Evolutionary conservation across 2,888 invertebrate genomes (phyloP), one percentile per base, ranked within the genome.

Genomic region (Ophioninae sp.): DNA sequence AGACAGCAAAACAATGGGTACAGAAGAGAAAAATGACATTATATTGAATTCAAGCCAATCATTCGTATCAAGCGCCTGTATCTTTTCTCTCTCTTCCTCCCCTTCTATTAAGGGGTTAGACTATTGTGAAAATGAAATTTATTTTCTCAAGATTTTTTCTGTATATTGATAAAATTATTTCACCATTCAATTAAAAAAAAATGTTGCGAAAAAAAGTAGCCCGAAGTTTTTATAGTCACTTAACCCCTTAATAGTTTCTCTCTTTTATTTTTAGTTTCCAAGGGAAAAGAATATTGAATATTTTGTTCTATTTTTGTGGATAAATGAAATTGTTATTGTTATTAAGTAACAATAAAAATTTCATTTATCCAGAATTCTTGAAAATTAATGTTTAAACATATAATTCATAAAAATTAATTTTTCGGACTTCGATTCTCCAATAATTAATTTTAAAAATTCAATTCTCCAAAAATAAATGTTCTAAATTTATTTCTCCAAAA

Each of bases 21-120:
- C n/a, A 50, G 56, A 23, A 23, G 57, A 41, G 61, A 39, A 44
- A 64, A 30, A n/a, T 37, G 75, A 6, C 10, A n/a, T 23, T 65
- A 73, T 76, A 68, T 77, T 77, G 77, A 80, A 83, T 80, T 83
- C 68, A 44, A 82, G 50, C 76, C 69, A 68, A 59, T 67, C 67
- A 62, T 69, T 61, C 41, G 30, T 59, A 30, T 72, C 44, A 10
- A 21, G 44, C 21, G 13, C 50, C 21, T 68, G 37, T 65, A 74
- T 61, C 50, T 69, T 39, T 41, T 41, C 41, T 41, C 41, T 41
- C 6, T 6, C 6, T 41, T 41, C 6, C 7, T 79, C 69, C 56
- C 7, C 59, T 56, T 30, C 30, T 30, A 30, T 30, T 30, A 30
- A 30, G 30, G 30, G 30, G 30, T 30, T 30, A 30, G 30, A 3